These are phyloP conservation scores for Aphelinus certus DNA, from an alignment of 1,140 invertebrate genomes.

Conservation along the genomic window DNA sequence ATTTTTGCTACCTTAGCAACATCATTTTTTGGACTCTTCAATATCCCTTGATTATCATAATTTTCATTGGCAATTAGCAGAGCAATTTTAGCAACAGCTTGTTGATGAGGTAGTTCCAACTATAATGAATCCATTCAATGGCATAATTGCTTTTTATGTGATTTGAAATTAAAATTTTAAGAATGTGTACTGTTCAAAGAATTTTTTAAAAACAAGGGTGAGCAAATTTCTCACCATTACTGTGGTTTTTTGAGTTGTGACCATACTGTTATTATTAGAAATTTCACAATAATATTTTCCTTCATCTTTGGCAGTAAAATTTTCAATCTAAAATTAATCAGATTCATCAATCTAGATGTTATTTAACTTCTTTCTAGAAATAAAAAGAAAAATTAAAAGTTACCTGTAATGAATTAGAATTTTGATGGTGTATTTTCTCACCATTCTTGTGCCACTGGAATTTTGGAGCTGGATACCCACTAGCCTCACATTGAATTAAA, in stretches of 20 bases:
- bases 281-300: conserved; percentile 55
- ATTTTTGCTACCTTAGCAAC: conserved; percentile 52
- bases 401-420: conserved; percentile 46
- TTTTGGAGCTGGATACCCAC: conserved; percentile 47
- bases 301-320: conserved; percentile 48
- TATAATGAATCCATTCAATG: conserved; percentile 23
- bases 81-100: conserved; percentile 57
- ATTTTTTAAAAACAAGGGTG: no score
- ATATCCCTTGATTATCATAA: conserved; percentile 50
- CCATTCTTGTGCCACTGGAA: conserved; percentile 59
- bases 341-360: no score
- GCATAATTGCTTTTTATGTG: no score
- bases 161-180: conserved; percentile 5
- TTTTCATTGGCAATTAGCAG: conserved; percentile 58
- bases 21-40: conserved; percentile 56
- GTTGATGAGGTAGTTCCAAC: conserved; percentile 48
- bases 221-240: conserved; percentile 45
- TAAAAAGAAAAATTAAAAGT: conserved; percentile 20
- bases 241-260: conserved; percentile 34
- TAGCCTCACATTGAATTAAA: conserved; percentile 48
- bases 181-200: no score
- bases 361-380: background rate
- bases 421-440: conserved; percentile 51
- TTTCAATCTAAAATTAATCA: conserved; percentile 47
- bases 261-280: conserved; percentile 44